Evolutionary conservation across 2,888 invertebrate genomes (phyloP).

Genomic region (Eupithecia vulgata): DNA sequence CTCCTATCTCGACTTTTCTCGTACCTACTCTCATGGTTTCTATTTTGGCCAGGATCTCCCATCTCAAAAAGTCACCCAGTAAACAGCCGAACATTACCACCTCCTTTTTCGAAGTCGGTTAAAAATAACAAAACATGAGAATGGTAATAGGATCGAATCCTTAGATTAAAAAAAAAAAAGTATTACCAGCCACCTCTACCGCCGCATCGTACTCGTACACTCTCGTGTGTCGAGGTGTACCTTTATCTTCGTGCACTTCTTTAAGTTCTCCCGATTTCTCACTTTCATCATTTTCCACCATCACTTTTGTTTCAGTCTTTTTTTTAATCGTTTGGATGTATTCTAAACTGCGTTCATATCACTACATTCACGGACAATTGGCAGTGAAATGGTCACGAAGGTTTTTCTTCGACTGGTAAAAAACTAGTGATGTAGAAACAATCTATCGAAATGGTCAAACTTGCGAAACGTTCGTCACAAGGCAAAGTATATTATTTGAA

Average conservation of each 20-base stretch:
- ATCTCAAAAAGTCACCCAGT: no score
- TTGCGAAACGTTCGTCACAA: not conserved
- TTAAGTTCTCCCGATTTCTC: constrained; percentile 12
- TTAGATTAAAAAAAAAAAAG: not conserved
- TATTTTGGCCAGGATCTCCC: no score
- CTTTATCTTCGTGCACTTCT: constrained; percentile 18
- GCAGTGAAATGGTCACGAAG: not conserved
- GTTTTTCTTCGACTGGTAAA: not conserved
- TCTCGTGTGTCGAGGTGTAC: not conserved
- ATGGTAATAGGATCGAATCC: not conserved
- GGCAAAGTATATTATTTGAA: no score
- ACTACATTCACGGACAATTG: not conserved
- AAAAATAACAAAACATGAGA: no score
- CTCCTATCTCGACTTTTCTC: no score
- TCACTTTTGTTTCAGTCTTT: constrained; percentile 11
- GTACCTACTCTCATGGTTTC: no score
- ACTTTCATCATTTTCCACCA: constrained; percentile 28
- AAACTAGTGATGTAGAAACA: not conserved
- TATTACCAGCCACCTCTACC: constrained; percentile 38
- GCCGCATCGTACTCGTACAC: constrained; percentile 39
- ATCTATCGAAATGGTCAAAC: not conserved
- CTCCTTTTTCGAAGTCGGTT: no score
- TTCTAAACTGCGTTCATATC: not conserved
- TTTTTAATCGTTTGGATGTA: not conserved
- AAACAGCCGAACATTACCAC: no score